A percentile compares a stretch with the other conserved stretches of the same genome.
Evolutionary conservation across 2,113 vertebrate species (phyloP).

Genomic region (Datnioides undecimradiatus): DNA sequence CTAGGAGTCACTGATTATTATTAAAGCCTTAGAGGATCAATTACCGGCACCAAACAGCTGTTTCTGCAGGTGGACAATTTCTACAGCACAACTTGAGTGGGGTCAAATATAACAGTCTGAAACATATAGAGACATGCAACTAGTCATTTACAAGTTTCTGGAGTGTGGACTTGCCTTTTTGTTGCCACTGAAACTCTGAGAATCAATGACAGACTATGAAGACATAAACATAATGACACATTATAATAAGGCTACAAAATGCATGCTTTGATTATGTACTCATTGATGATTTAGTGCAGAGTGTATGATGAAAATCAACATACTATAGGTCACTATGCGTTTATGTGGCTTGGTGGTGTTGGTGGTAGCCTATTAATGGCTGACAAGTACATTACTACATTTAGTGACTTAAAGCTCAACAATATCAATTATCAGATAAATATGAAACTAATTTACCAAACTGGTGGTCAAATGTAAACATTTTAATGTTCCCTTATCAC

Average conservation of each 20-base stretch:
- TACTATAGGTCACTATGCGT: neutral
- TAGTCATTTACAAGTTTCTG: neutral
- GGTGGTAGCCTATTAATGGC: neutral
- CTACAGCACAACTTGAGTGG: neutral
- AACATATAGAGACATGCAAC: neutral
- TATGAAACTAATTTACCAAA: neutral
- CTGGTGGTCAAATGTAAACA: neutral
- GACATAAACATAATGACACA: too few relatives aligned
- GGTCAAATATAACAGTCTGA: neutral
- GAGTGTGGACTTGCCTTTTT: neutral
- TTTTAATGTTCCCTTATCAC: too few relatives aligned
- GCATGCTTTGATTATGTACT: too few relatives aligned
- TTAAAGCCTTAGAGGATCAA: neutral
- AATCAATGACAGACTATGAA: neutral
- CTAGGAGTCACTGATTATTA: too few relatives aligned
- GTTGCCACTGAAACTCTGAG: neutral
- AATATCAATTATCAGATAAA: neutral
- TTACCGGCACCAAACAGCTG: neutral
- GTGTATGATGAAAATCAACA: neutral
- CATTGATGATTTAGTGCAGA: neutral
- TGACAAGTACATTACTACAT: neutral
- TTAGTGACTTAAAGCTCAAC: neutral
- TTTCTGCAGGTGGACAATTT: neutral
- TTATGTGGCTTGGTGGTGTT: neutral
- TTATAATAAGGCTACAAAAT: neutral